A percentile compares a stretch with the other conserved stretches of the same genome.
Conservation (phyloP, 2,113 vertebrate species). For the Scortum barcoo region DNA sequence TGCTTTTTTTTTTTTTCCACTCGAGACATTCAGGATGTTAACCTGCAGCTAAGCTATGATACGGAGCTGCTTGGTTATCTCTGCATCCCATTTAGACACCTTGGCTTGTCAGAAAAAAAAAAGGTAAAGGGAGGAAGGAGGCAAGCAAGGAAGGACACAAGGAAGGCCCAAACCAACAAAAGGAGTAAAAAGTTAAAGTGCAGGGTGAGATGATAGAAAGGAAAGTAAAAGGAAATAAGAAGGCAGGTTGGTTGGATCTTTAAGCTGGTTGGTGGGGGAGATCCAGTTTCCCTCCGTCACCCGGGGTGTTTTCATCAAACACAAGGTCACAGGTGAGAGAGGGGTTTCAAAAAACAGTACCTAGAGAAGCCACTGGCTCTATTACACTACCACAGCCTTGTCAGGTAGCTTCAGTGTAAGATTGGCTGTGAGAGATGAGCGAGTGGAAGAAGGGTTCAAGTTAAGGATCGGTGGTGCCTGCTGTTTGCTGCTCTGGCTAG, state of each 20-base stretch:
- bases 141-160: not conserved
- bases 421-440: slow-evolving; percentile 15
- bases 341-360: slow-evolving; percentile 25
- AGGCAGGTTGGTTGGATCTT: slow-evolving; percentile 53
- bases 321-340: slow-evolving; percentile 23
- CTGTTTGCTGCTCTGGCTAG: slow-evolving; percentile 50
- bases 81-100: slow-evolving; percentile 34
- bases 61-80: slow-evolving; percentile 5
- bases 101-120: slow-evolving; percentile 28
- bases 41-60: slow-evolving; percentile 14
- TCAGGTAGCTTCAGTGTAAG: slow-evolving; percentile 10
- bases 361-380: slow-evolving; percentile 38
- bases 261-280: slow-evolving; percentile 23
- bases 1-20: slow-evolving; percentile 4
- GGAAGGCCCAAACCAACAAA: slow-evolving; percentile 6
- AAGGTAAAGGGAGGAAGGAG: not conserved
- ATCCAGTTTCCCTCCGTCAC: slow-evolving; percentile 36
- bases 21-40: slow-evolving; percentile 4
- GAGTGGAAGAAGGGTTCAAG: slow-evolving; percentile 48
- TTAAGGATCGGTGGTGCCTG: slow-evolving; percentile 57
- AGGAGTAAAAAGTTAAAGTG: slow-evolving; percentile 47
- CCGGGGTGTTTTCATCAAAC: slow-evolving; percentile 18
- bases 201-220: slow-evolving; percentile 28
- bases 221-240: slow-evolving; percentile 18
- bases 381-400: slow-evolving; percentile 26